phyloP scores from a whole-genome alignment of 2,113 vertebrate species.

The Nanger granti region DNA sequence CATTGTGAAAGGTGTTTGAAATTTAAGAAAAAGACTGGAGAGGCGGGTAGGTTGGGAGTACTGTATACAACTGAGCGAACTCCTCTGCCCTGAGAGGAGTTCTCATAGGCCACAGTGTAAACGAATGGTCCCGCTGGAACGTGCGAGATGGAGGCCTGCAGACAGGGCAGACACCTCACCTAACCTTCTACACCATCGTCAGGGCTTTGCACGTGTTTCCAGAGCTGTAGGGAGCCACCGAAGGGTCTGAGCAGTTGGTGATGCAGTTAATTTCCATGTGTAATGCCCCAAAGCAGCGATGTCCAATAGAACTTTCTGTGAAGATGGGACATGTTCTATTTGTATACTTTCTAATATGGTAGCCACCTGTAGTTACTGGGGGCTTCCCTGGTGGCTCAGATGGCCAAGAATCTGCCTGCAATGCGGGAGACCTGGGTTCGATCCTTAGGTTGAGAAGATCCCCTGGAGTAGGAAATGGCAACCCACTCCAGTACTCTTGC shows the following conservation, averaged over 20 bases:
- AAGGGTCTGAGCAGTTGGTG: neutral
- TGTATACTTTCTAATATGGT: neutral
- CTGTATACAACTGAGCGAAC: neutral
- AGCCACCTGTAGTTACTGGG: neutral
- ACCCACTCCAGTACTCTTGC: neutral
- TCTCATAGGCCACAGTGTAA: neutral
- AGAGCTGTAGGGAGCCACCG: neutral
- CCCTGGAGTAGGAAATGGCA: neutral
- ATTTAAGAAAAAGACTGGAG: neutral
- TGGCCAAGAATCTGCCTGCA: neutral
- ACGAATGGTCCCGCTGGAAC: accelerated
- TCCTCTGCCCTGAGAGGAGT: neutral
- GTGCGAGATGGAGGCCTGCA: neutral
- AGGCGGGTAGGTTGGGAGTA: neutral
- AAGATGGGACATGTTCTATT: neutral
- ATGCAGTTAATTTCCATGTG: neutral
- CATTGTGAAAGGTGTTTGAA: neutral
- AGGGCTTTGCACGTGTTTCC: neutral
- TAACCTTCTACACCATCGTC: neutral
- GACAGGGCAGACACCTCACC: neutral
- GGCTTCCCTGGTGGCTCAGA: neutral
- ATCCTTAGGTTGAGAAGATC: neutral
- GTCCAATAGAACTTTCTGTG: neutral
- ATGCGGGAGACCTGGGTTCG: accelerated
- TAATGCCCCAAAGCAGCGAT: neutral